Conservation (phyloP, 2,113 vertebrate species). For the Danionella cerebrum region DNA sequence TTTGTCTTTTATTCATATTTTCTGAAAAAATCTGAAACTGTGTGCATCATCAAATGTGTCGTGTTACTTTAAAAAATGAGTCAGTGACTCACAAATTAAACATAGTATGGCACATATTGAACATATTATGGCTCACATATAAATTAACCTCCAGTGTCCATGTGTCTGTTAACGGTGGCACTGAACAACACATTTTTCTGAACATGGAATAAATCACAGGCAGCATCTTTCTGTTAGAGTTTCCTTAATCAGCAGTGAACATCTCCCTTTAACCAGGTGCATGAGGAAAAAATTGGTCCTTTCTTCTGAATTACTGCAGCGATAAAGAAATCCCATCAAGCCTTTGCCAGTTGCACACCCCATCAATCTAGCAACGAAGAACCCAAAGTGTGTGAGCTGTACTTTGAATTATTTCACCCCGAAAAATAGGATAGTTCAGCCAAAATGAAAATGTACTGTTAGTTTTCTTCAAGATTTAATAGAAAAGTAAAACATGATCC, state of each 20-base stretch:
- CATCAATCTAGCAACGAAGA: slow-evolving; percentile 20
- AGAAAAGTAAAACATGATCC: no score
- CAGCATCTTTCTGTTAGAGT: neutral
- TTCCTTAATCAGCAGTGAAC: slow-evolving; percentile 15
- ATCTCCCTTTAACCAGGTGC: neutral
- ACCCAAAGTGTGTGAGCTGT: neutral
- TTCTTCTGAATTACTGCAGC: neutral
- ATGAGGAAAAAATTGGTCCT: neutral
- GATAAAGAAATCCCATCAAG: slow-evolving; percentile 41
- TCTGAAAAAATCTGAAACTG: no score
- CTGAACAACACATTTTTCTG: slow-evolving; percentile 6
- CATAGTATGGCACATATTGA: no score
- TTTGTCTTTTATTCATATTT: no score
- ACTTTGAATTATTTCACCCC: neutral
- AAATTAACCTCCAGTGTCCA: no score
- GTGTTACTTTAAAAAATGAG: no score
- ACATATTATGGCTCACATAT: no score
- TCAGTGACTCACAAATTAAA: no score
- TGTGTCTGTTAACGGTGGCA: neutral
- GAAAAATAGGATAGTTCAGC: neutral
- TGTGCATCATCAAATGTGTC: no score
- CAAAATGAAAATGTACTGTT: no score
- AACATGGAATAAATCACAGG: neutral
- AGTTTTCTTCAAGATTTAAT: no score
- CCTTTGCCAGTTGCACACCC: neutral